Conservation (phyloP, 2,888 invertebrate species). For the Phaedon cochleariae region DNA sequence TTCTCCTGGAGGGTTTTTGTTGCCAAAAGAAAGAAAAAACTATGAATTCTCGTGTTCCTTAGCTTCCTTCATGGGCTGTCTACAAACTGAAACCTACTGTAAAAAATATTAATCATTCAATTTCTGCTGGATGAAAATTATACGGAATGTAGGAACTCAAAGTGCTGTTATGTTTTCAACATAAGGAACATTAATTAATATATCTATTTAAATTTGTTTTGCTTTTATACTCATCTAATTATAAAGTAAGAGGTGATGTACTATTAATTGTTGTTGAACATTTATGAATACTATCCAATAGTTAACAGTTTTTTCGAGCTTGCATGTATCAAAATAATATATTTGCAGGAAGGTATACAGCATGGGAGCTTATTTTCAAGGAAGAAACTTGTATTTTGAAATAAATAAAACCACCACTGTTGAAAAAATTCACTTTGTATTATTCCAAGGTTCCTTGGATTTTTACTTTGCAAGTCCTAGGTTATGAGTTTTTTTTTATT, state of each 20-base stretch:
- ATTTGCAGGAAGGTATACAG: background rate
- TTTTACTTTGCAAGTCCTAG: too few relatives aligned
- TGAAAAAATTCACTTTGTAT: background rate
- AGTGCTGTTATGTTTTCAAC: background rate
- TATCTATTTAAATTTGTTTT: slow-evolving; percentile 1
- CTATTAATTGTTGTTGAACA: background rate
- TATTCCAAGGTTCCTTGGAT: background rate
- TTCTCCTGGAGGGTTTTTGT: too few relatives aligned
- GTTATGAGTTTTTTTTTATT: too few relatives aligned
- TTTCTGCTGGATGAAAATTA: too few relatives aligned
- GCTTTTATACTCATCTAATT: background rate
- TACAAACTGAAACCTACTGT: too few relatives aligned
- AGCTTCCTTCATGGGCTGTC: too few relatives aligned
- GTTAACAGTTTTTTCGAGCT: slow-evolving; percentile 2
- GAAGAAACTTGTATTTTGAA: slow-evolving; percentile 2
- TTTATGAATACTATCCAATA: slow-evolving; percentile 1
- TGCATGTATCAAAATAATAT: background rate
- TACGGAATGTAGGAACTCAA: background rate
- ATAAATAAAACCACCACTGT: slow-evolving; percentile 1
- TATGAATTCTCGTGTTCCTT: too few relatives aligned
- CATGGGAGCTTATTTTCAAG: slow-evolving; percentile 1
- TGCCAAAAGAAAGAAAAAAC: too few relatives aligned
- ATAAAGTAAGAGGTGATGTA: background rate
- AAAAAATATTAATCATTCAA: too few relatives aligned
- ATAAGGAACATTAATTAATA: background rate